These are phyloP conservation scores for Ardeotis arabs DNA, from an alignment of 2,113 vertebrate species.

Conservation along the genomic window DNA sequence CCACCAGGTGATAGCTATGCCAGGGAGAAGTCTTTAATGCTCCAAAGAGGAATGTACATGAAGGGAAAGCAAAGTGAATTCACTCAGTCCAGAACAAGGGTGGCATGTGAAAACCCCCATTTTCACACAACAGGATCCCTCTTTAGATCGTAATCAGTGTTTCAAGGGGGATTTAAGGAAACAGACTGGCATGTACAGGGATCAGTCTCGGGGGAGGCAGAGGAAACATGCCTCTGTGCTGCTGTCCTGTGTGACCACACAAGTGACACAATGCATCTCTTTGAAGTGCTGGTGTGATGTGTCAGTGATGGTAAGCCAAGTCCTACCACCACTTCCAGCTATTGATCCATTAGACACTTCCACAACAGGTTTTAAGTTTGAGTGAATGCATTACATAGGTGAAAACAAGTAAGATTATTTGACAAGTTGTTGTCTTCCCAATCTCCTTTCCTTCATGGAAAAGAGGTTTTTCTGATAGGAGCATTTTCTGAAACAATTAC, in stretches of 20 bases:
- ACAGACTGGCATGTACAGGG: not conserved
- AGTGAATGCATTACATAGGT: not conserved
- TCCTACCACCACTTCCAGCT: not conserved
- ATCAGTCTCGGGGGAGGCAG: accelerated
- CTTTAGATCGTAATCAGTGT: not conserved
- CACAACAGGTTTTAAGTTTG: not conserved
- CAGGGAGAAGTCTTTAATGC: not conserved
- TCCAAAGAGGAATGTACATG: not conserved
- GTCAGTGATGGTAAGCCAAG: not conserved
- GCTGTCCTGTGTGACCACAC: not conserved
- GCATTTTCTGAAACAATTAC: not conserved
- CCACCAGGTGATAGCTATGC: not conserved
- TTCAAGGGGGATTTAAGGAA: not conserved
- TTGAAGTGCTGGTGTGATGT: not conserved
- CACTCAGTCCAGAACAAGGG: not conserved
- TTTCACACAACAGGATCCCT: not conserved
- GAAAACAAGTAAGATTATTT: not conserved
- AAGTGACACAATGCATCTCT: not conserved
- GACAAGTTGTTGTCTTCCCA: not conserved
- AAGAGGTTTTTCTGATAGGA: not conserved
- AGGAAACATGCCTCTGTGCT: accelerated
- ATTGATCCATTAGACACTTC: not conserved
- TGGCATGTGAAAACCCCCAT: not conserved
- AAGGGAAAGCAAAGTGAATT: not conserved
- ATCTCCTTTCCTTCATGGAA: not conserved